Base-by-base conservation (phyloP, 2,113 vertebrate genomes). In the Caranx ignobilis region DNA sequence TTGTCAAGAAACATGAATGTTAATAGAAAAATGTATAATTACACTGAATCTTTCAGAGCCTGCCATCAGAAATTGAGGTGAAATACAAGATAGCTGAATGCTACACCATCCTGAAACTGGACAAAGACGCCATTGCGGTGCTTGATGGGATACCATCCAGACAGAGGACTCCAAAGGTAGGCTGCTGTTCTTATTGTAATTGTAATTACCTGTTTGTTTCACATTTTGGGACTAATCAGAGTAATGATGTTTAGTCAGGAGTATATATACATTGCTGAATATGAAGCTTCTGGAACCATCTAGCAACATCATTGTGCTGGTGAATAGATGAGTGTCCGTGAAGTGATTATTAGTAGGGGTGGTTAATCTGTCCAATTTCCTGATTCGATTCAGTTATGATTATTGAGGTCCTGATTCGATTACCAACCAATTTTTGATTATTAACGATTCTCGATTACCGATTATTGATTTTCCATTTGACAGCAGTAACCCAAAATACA, bases 81-180 rank as follows among this genome's bases (percentile, higher is more conserved):
- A 99, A 99, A 82, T 99, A 99, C 88, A 99, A 99, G 93, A 99
- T 99, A 91, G 97, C 98, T 35, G 98, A 99, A 79, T 99, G 98
- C 70, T 99, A 99, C 41, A 99, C 97, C 4, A 98, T 98, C 94
- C 83, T 99, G 82, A 99, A 99, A 86, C 95, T 99, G 90, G 98
- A 99, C 89, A 99, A 99, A 95, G 97, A 99, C 88, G 98, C 98
- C 39, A 98, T 99, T 35, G 97, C 98, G 37, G 96, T 99, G 83
- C 96, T 99, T 2, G 98, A 99, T 88, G 97, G 98, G 66, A 98
- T 99, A 84, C 97, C 98, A 71, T 98, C 98, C 57, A 95, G 98
- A 59, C 98, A 99, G 87, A 96, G 98, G 83, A 99, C 98, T 60
- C 97, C 98, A 62, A 99, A 99, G 95, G 98, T 98, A 85, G 12